These are phyloP conservation scores for Diachasma alloeum DNA, from an alignment of 1,140 invertebrate species.

Conservation along the genomic window DNA sequence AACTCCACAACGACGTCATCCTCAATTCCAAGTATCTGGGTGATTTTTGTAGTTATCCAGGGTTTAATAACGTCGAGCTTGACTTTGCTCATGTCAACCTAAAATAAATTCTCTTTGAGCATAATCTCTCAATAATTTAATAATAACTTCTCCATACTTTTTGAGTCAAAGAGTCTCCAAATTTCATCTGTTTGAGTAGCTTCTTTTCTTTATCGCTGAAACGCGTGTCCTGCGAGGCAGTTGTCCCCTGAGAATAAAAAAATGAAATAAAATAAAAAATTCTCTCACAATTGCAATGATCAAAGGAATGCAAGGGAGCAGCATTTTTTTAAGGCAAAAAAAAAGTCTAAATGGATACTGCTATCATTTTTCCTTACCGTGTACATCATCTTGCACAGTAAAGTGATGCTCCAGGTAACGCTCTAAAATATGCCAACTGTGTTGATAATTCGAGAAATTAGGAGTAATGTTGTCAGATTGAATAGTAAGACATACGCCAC, in stretches of 20 bases:
- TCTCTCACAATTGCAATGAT: neutral
- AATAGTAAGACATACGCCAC: neutral
- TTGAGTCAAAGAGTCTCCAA: slow-evolving; percentile 88
- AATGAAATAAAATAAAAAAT: neutral
- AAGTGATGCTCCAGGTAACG: neutral
- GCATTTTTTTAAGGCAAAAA: neutral
- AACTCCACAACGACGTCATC: slow-evolving; percentile 99
- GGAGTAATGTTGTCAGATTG: neutral
- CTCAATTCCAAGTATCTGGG: slow-evolving; percentile 94
- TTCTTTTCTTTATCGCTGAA: slow-evolving; percentile 99
- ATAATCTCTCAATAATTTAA: neutral
- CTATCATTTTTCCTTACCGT: slow-evolving; percentile 54
- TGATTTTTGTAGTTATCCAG: slow-evolving; percentile 97
- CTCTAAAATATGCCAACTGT: slow-evolving; percentile 1
- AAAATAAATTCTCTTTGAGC: slow-evolving; percentile 29
- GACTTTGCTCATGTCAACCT: slow-evolving; percentile 99
- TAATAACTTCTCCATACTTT: slow-evolving; percentile 69
- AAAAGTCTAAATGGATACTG: neutral
- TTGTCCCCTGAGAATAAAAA: slow-evolving; percentile 83
- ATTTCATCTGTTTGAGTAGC: slow-evolving; percentile 98
- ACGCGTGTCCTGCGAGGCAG: slow-evolving; percentile 96
- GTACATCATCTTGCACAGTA: slow-evolving; percentile 63
- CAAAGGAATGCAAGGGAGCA: neutral
- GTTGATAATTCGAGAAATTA: neutral
- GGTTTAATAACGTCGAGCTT: slow-evolving; percentile 98